These are phyloP conservation scores for Tapirus terrestris DNA, from an alignment of 2,113 vertebrate genomes.

Conservation along the genomic window DNA sequence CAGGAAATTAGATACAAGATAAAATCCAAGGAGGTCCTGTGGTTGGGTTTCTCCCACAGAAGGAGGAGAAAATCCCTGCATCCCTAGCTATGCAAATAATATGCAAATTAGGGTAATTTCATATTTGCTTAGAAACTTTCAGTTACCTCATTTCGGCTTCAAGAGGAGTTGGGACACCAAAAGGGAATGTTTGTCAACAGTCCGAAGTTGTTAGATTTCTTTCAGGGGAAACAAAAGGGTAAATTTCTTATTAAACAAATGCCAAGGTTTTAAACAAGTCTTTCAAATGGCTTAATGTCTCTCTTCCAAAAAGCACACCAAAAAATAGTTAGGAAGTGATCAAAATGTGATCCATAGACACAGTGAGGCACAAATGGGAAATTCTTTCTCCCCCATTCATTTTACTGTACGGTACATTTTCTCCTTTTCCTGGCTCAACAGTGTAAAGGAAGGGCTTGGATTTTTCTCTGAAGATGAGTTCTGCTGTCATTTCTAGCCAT, in stretches of 20 bases:
- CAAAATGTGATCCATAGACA: slow-evolving; percentile 5
- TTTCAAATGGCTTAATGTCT: slow-evolving; percentile 22
- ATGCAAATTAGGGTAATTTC: slow-evolving; percentile 61
- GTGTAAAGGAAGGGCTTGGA: not conserved
- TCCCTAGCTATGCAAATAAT: slow-evolving; percentile 60
- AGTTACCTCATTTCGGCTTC: slow-evolving; percentile 63
- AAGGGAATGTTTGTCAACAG: slow-evolving; percentile 73
- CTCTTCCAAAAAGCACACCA: not conserved
- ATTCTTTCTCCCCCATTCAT: not conserved
- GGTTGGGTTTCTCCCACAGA: slow-evolving; percentile 68
- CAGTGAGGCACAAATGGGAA: not conserved
- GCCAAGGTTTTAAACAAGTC: not conserved
- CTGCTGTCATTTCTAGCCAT: not conserved
- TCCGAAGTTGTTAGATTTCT: slow-evolving; percentile 58
- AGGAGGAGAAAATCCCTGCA: slow-evolving; percentile 65
- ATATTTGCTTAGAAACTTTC: slow-evolving; percentile 59
- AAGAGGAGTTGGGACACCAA: slow-evolving; percentile 45
- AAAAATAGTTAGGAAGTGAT: slow-evolving; percentile 7
- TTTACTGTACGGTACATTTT: not conserved
- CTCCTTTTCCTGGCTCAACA: slow-evolving; percentile 14
- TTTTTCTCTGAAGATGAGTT: not conserved
- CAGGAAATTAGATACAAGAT: slow-evolving; percentile 56
- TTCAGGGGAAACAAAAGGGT: slow-evolving; percentile 73
- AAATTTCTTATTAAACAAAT: slow-evolving; percentile 69
- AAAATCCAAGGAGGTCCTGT: slow-evolving; percentile 53